These are phyloP conservation scores for Eurystomus glaucurus DNA, from an alignment of 2,797 vertebrate genomes.

Conservation along the genomic window DNA sequence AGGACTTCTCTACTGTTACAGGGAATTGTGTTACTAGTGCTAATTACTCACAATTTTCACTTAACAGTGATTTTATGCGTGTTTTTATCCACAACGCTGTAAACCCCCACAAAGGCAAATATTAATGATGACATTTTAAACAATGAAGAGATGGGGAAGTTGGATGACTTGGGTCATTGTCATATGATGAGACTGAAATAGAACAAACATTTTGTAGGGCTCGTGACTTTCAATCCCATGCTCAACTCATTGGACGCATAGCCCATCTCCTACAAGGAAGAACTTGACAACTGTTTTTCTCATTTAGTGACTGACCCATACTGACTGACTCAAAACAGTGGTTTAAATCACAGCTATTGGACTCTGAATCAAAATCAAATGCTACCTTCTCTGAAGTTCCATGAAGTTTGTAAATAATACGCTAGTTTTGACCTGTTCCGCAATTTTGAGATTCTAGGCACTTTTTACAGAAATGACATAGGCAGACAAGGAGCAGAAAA, in stretches of 20 bases:
- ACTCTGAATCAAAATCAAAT: not conserved
- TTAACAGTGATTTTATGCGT: not conserved
- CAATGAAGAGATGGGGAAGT: slow-evolving; percentile 28
- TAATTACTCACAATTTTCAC: not conserved
- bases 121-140: not conserved
- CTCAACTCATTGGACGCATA: not conserved
- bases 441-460: not conserved
- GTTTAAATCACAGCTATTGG: not conserved
- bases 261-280: not conserved
- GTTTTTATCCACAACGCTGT: not conserved
- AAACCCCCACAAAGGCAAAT: not conserved
- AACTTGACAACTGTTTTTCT: not conserved
- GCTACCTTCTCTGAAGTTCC: not conserved
- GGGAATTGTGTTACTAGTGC: not conserved
- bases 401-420: not conserved
- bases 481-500: not conserved
- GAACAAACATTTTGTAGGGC: not conserved
- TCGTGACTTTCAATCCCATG: slow-evolving; percentile 46
- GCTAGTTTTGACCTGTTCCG: not conserved
- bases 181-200: slow-evolving; percentile 48
- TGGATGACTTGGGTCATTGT: slow-evolving; percentile 31
- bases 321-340: not conserved
- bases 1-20: not conserved
- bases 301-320: not conserved
- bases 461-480: not conserved